Conservation (phyloP, 2,113 vertebrate genomes). For the Marcusenius ussheri region DNA sequence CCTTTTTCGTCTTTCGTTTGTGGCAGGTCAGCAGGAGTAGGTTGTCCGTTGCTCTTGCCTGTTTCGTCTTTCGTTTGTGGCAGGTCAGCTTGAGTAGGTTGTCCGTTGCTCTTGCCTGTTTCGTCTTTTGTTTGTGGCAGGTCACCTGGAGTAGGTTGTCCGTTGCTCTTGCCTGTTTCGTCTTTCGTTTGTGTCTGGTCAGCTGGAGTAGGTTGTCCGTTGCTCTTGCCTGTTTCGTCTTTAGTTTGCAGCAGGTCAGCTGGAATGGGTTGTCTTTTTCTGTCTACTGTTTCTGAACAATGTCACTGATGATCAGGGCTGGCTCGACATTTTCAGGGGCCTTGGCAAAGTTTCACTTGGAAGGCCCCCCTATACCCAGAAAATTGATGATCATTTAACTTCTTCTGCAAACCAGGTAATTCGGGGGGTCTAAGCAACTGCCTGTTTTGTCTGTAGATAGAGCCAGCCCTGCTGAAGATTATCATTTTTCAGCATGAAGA, state of each 20-base stretch:
- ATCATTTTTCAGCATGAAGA: neutral
- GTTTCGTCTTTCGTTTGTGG: neutral
- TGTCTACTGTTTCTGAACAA: neutral
- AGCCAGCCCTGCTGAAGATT: neutral
- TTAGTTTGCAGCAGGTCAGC: neutral
- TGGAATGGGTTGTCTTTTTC: neutral
- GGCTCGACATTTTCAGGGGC: neutral
- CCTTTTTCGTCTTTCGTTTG: neutral
- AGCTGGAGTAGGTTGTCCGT: neutral
- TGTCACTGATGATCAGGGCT: neutral
- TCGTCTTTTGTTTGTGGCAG: neutral
- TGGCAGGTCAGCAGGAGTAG: neutral
- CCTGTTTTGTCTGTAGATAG: neutral
- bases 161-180: too few species aligned
- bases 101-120: too few species aligned
- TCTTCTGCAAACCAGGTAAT: neutral
- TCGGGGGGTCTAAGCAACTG: neutral
- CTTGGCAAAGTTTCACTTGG: neutral
- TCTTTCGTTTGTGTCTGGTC: neutral
- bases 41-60: neutral
- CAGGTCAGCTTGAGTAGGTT: neutral
- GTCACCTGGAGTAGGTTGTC: too few species aligned
- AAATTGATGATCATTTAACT: neutral
- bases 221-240: neutral
- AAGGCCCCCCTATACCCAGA: neutral